phyloP scores from a whole-genome alignment of 2,797 vertebrate species.

The Hypotaenidia philippensis region DNA sequence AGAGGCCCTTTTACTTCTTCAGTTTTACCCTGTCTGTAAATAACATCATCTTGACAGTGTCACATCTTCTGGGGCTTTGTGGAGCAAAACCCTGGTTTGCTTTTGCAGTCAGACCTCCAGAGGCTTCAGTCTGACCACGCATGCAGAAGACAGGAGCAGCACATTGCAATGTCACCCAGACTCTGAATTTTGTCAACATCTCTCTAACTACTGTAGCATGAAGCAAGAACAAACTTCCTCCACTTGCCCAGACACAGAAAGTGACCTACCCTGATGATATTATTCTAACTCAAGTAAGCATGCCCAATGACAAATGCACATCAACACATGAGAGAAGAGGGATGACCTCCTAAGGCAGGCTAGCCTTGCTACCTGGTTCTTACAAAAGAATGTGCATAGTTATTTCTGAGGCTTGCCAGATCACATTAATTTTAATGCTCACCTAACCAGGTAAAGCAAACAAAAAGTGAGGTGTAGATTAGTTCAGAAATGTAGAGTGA shows the following conservation, averaged over 20 bases:
- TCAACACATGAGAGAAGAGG: not conserved
- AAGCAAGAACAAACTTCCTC: not conserved
- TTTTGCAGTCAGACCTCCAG: not conserved
- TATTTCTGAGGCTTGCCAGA: not conserved
- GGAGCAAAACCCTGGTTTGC: not conserved
- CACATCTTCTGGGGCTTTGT: not conserved
- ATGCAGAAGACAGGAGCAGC: rapidly evolving
- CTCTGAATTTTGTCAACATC: not conserved
- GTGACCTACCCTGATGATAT: not conserved
- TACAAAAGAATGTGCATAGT: not conserved
- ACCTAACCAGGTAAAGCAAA: not conserved
- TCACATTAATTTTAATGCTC: not conserved
- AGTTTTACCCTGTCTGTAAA: conserved; percentile 38
- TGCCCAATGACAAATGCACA: not conserved
- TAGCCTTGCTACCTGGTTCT: not conserved
- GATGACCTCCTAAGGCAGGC: not conserved
- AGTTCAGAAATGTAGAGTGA: not conserved
- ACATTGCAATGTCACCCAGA: not conserved
- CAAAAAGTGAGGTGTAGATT: not conserved
- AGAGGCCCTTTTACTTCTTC: not conserved
- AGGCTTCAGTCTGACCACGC: not conserved
- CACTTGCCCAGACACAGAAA: not conserved
- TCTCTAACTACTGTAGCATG: not conserved
- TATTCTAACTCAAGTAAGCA: not conserved
- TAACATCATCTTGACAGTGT: not conserved